Evolutionary conservation across 2,797 vertebrate species (phyloP).

Genomic region (Cetoscarus ocellatus): DNA sequence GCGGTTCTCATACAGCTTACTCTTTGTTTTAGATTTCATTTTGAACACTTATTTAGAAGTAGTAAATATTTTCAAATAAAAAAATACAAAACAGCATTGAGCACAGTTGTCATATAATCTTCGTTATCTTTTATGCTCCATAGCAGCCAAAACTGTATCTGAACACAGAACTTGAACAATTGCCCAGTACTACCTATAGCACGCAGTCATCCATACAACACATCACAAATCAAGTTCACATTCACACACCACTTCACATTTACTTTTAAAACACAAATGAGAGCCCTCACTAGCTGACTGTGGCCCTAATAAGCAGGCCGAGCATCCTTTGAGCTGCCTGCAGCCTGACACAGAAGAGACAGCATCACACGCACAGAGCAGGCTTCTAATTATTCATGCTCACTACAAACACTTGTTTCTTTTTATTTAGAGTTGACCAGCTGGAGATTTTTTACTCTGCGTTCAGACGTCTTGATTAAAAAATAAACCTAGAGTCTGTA

Average conservation of each 20-base stretch:
- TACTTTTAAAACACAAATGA: slow-evolving; percentile 5
- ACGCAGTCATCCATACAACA: background rate
- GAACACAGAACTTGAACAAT: too few species aligned
- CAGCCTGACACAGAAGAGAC: slow-evolving; percentile 39
- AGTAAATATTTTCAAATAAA: too few species aligned
- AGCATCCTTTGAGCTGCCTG: slow-evolving; percentile 48
- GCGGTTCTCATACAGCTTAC: too few species aligned
- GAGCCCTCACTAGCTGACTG: slow-evolving; percentile 7
- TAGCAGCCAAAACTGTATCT: too few species aligned
- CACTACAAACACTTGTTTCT: slow-evolving; percentile 67
- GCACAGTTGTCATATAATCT: too few species aligned
- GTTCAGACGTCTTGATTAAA: slow-evolving; percentile 27
- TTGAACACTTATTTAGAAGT: too few species aligned
- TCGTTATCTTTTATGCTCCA: too few species aligned
- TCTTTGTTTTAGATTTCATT: too few species aligned
- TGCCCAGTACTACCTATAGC: background rate
- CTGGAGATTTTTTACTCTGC: slow-evolving; percentile 44
- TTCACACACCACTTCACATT: slow-evolving; percentile 18
- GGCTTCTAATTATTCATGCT: slow-evolving; percentile 73
- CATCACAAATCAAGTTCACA: slow-evolving; percentile 38
- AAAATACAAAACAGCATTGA: too few species aligned
- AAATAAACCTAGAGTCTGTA: slow-evolving; percentile 57
- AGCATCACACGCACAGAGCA: slow-evolving; percentile 47
- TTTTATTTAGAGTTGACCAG: slow-evolving; percentile 69
- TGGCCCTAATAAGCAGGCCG: slow-evolving; percentile 63